Base-by-base conservation (phyloP, 2,113 vertebrate genomes). In the Eretmochelys imbricata region DNA sequence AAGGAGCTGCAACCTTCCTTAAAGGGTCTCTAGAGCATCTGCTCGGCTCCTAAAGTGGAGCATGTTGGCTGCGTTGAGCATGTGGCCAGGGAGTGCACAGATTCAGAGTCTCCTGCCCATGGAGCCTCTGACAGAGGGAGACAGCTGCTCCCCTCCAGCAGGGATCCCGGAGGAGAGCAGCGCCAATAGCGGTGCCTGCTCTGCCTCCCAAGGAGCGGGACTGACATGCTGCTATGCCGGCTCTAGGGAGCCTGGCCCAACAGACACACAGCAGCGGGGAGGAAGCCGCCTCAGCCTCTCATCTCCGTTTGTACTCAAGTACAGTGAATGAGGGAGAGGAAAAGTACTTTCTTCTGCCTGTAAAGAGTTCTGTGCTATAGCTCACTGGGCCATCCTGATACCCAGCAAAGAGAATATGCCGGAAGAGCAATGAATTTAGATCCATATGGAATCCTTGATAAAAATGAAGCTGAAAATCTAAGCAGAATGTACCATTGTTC, bases 1-100 rank as follows among this genome's bases (percentile, higher is more conserved):
- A 81, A 0, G 0, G 78, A 72, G 22, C 69, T 55, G 29, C 12
- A 3, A 7, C 48, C 22, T 87, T 35, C 1, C 0, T 3, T 8
- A 8, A 91, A 78, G 20, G 24, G 10, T 69, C 59, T 90, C 24
- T 19, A 59, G 55, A 17, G 10, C 11, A 31, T 84, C 75, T 27
- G 65, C 49, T 78, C 62, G 6, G n/a, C 31, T 42, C 59, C 10
- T 4, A 8, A 14, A 22, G 20, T 54, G 38, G 19, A 0, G 27
- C 2, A 1, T 35, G 1, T 27, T 9, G 53, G 7, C 14, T 42
- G 0, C 0, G 8, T 1, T 6, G 8, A 1, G 1, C 31, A 2
- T 10, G 16, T 75, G 72, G 38, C 24, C 48, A 76, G 72, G n/a
- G 22, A 46, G 19, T 46, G 11, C 42, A 25, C 62, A 35, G 54